Base-by-base conservation (phyloP, 2,797 vertebrate species). In the Pantherophis alleghaniensis region DNA sequence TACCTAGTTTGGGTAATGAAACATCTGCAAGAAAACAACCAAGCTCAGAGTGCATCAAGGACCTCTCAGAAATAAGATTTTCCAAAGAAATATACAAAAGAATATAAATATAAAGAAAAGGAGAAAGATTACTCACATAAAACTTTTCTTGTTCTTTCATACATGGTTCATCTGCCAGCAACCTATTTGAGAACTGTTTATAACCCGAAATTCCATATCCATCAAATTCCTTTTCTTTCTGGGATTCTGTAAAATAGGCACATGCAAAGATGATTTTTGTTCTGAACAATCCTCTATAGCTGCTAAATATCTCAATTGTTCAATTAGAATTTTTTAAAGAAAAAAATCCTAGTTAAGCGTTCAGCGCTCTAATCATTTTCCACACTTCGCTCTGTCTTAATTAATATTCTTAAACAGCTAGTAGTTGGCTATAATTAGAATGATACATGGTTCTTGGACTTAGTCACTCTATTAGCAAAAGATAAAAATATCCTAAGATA, bases 391-490 rank as follows among this genome's bases (percentile, higher is more conserved):
- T 91, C 93, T 94, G 10, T 69, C 90, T 95, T 95, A 95, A 96
- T 66, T 37, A 92, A 86, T 92, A 89, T 87, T 93, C 91, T 95
- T 93, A 92, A 95, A 94, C 66, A 94, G 91, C 88, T 92, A 59
- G 88, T 95, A 96, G 95, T 94, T 94, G 93, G 94, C 69, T 42
- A 28, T 95, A 94, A 96, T 96, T 94, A 93, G 93, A 93, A 83
- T 11, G 92, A 95, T 93, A 94, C 96, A 90, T 0, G 2, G 92
- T 74, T 92, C 90, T 94, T 94, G 91, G 69, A 32, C 86, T 95
- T 95, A 93, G 53, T 95, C 94, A 96, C 96, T 90, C 92, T 93
- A 90, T 92, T 92, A 47, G 24, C 61, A 57, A 12, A 90, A 96
- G 89, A 51, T 26, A 92, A 47, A 83, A 83, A 94, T 93, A 91